A percentile compares a stretch with the other conserved stretches of the same genome.
phyloP scores from a whole-genome alignment of 2,797 vertebrate species.

The Sebastes kiyomatsui region DNA sequence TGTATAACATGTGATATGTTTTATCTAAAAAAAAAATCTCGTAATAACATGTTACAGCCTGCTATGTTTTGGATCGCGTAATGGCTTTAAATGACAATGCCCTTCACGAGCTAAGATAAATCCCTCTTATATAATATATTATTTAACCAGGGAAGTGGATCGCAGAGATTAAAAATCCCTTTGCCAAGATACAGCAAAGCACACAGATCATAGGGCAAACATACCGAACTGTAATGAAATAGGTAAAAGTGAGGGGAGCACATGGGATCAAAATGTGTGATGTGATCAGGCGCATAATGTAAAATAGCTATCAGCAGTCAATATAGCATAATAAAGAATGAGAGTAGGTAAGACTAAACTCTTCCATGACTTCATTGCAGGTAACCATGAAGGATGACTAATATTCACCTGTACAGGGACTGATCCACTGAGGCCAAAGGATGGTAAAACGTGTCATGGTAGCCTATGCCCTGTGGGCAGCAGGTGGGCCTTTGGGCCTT shows the following conservation, averaged over 20 bases:
- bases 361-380: slow-evolving; percentile 28
- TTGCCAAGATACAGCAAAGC: slow-evolving; percentile 25
- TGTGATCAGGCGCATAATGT: background rate
- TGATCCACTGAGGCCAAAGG: slow-evolving; percentile 42
- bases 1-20: background rate
- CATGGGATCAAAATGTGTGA: background rate
- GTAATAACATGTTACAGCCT: background rate
- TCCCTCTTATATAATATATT: slow-evolving; percentile 60
- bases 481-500: slow-evolving; percentile 85
- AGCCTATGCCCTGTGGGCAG: slow-evolving; percentile 86
- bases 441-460: slow-evolving; percentile 84
- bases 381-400: slow-evolving; percentile 34
- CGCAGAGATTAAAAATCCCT: slow-evolving; percentile 45
- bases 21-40: background rate
- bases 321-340: background rate
- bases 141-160: slow-evolving; percentile 43
- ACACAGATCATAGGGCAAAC: background rate
- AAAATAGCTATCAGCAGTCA: background rate
- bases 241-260: background rate
- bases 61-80: background rate
- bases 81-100: slow-evolving; percentile 24
- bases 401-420: background rate
- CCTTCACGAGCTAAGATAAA: slow-evolving; percentile 36
- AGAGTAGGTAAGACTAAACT: background rate
- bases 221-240: background rate